Evolutionary conservation across 2,888 invertebrate genomes (phyloP), one percentile per base, ranked within the genome.

Genomic region (Pimpla rufipes): DNA sequence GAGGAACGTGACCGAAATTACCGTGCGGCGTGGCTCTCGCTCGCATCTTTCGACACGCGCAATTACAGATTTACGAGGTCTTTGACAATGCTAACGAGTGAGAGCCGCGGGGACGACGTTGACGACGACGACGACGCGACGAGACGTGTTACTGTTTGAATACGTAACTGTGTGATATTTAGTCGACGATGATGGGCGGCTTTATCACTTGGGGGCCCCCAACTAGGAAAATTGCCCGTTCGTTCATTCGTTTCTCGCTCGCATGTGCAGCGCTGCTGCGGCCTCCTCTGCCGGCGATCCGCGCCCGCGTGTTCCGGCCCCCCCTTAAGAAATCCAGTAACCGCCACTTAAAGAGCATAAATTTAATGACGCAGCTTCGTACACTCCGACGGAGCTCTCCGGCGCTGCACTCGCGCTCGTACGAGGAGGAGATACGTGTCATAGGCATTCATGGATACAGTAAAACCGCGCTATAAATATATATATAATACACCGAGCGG

Each of bases 271-370:
- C 13, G 52, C 21, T 37, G 29, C 5, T n/a, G n/a, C 29, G 40
- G 68, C 13, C 52, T 37, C 21, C 37, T 11, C 68, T 29, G 68
- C 68, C 21, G 37, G 40, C 37, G 70, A 40, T 52, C 70, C 70
- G 21, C 70, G 40, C 55, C 55, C 70, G 52, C 40, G 23, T 40
- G 40, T 55, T 55, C 67, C 73, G 57, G 18, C n/a, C 68, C 75
- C 71, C 76, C 71, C n/a, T n/a, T 45, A 68, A 84, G 77, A 84
- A 82, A 85, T 79, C 80, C 67, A 66, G 84, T 82, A 85, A 85
- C 85, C 84, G 75, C 85, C 84, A 85, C 85, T 85, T 85, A 85
- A 85, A 84, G 85, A 80, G 85, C 82, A 85, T 85, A 84, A 85
- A 85, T 83, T 84, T 85, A 76, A 84, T 83, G 85, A 80, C 79